phyloP scores from a whole-genome alignment of 2,113 vertebrate species.

The Malurus alboscapulatus region DNA sequence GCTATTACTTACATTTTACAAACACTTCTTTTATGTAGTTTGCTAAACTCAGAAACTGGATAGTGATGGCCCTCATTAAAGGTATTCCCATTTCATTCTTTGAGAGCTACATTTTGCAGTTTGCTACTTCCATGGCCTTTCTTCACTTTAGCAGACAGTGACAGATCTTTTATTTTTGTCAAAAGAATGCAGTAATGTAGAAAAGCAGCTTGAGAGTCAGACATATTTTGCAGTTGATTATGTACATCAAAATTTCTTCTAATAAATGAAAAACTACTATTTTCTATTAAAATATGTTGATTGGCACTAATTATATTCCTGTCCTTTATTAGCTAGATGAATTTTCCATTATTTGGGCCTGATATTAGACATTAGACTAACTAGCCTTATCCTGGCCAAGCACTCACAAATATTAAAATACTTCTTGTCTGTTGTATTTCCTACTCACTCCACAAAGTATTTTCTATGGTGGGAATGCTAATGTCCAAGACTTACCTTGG shows the following conservation, averaged over 20 bases:
- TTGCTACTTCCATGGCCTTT: background rate
- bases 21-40: background rate
- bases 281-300: background rate
- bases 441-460: background rate
- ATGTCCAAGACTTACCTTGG: background rate
- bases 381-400: background rate
- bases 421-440: background rate
- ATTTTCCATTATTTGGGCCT: background rate
- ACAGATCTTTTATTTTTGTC: background rate
- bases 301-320: background rate
- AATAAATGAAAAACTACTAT: background rate
- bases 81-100: background rate
- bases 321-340: background rate
- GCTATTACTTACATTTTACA: background rate
- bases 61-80: background rate
- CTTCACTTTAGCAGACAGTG: background rate
- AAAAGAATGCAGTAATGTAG: background rate
- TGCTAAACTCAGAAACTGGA: background rate
- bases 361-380: background rate
- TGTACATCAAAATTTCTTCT: background rate
- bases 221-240: rapidly evolving
- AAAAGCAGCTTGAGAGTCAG: background rate
- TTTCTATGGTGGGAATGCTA: background rate
- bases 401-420: background rate
- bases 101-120: background rate